Percentiles rank a stretch among this genome's conserved stretches.
These are phyloP conservation scores for Mamestra configurata DNA, from an alignment of 1,140 invertebrate genomes.

Conservation along the genomic window DNA sequence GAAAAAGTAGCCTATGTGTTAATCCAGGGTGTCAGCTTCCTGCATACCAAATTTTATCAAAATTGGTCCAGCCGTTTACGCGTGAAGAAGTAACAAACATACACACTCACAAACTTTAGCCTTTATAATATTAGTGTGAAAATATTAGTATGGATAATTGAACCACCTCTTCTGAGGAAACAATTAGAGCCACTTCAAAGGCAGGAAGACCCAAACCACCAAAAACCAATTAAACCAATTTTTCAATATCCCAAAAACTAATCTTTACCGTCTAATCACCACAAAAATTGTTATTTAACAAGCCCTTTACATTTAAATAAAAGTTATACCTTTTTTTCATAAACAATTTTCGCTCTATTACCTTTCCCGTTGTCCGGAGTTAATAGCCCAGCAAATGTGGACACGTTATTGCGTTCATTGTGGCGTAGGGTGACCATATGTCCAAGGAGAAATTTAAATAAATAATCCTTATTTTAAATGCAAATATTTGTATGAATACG, in stretches of 20 bases:
- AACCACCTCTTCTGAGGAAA: too few species aligned
- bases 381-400: constrained; percentile 79
- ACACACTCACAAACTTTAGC: too few species aligned
- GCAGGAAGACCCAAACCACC: too few species aligned
- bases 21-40: too few species aligned
- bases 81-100: too few species aligned
- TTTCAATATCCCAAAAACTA: constrained; percentile 24
- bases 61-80: too few species aligned
- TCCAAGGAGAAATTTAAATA: constrained; percentile 24
- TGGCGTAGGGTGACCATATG: constrained; percentile 62
- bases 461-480: constrained; percentile 31
- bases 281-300: constrained; percentile 49
- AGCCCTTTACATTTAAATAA: constrained; percentile 26
- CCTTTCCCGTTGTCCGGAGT: constrained; percentile 67
- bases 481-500: constrained; percentile 17
- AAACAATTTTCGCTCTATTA: constrained; percentile 70
- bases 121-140: too few species aligned
- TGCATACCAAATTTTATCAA: too few species aligned
- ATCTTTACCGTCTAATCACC: constrained; percentile 15
- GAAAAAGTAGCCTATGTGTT: too few species aligned
- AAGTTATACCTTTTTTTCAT: constrained; percentile 27
- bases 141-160: too few species aligned
- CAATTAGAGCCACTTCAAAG: too few species aligned
- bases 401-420: constrained; percentile 67
- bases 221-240: constrained; percentile 33